Percentiles rank a stretch among this genome's conserved stretches.
These are phyloP conservation scores for Porites lutea DNA, from an alignment of 64 coral and sea anemone genomes.

Conservation along the genomic window DNA sequence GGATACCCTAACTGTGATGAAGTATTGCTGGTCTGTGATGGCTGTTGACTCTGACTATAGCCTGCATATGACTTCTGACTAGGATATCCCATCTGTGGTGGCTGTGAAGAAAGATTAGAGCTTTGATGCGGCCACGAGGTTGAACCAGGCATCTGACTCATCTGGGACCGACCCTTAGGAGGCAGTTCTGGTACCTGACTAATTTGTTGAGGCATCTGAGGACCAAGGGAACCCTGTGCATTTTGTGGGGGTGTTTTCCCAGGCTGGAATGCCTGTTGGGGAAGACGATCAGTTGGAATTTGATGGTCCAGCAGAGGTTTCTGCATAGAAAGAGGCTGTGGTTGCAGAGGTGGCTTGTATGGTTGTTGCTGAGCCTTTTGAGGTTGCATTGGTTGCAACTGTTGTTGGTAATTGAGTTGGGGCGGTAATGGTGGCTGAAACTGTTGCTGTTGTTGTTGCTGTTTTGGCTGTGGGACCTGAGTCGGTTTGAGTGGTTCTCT, in stretches of 20 bases:
- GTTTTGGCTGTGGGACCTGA: background rate
- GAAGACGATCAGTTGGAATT: background rate
- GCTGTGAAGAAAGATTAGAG: background rate
- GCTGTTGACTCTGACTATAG: constrained; percentile 11
- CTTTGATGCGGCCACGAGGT: background rate
- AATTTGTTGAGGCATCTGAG: background rate
- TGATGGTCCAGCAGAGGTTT: background rate
- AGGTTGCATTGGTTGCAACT: constrained; percentile 5
- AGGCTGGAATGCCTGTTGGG: constrained; percentile 1
- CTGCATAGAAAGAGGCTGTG: background rate
- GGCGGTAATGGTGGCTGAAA: constrained; percentile 12
- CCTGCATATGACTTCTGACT: background rate
- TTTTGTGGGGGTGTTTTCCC: background rate
- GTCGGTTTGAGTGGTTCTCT: constrained; percentile 7
- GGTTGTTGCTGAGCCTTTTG: constrained; percentile 15
- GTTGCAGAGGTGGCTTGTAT: background rate
- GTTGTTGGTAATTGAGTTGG: background rate
- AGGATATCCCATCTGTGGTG: background rate
- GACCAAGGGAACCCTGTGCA: background rate
- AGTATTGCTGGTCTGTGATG: background rate
- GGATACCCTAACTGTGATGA: background rate
- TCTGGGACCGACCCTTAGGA: constrained; percentile 5
- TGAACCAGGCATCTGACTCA: background rate
- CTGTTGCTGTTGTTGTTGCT: constrained; percentile 23
- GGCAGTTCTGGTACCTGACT: background rate